Evolutionary conservation across 2,888 invertebrate species (phyloP), one percentile per base, ranked within the genome.

Genomic region (Tholera decimalis): DNA sequence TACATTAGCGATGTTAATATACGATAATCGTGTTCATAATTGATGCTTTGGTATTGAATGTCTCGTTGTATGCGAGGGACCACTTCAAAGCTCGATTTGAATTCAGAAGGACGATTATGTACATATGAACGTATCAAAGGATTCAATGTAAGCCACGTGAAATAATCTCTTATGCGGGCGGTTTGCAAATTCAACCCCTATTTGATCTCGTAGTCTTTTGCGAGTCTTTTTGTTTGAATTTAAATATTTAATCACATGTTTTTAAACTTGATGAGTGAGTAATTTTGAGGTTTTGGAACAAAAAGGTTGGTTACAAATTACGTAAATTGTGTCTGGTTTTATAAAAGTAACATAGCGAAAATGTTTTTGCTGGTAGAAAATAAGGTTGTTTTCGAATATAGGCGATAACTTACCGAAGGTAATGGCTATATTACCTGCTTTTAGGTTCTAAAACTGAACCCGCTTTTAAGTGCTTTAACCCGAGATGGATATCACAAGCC

Each of bases 1-100:
- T 85, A 91, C 91, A 93, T 93, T 93, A 93, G 85, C 87, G 90
- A 92, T 90, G 91, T 90, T 92, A 93, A 92, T 93, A 92, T 85
- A 85, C 89, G 90, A 91, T 92, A 90, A 87, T 87, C 88, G 85
- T 84, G 88, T 85, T 85, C 87, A 89, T 91, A 91, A 92, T 91
- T 90, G 92, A 91, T 91, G 84, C 86, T 83, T 84, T 83, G 84
- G 82, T 82, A 84, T 87, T 86, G 82, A 88, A 87, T 87, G 84
- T 84, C 78, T 85, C 79, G 80, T 79, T 69, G 71, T 80, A 67
- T 82, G 64, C 61, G 80, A 78, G 69, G 66, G 72, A 64, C 71
- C 72, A 83, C 82, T 83, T 80, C 80, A 79, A 79, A 83, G 77
- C 58, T 65, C 43, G 18, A 69, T 72, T 68, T 73, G 62, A 73